Evolutionary conservation across 2,888 invertebrate species (phyloP).

Genomic region (Cybosia mesomella): DNA sequence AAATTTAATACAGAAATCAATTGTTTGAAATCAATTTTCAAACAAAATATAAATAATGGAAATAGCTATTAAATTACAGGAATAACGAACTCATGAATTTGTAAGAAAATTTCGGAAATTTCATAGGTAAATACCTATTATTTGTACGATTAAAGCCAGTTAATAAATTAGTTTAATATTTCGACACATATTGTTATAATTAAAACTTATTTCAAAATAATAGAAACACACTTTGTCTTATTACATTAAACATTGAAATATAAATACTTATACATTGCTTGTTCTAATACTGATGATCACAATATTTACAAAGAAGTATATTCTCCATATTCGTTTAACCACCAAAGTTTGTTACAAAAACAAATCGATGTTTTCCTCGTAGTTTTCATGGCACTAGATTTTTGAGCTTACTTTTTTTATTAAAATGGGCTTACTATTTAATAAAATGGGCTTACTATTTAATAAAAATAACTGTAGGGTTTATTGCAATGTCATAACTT

Average conservation of each 20-base stretch:
- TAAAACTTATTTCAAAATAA: slow-evolving; percentile 11
- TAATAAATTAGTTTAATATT: not conserved
- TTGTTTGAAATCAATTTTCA: too few species aligned
- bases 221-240: slow-evolving; percentile 13
- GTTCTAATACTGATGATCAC: slow-evolving; percentile 43
- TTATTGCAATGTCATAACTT: slow-evolving; percentile 39
- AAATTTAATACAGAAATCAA: too few species aligned
- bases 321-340: slow-evolving; percentile 24
- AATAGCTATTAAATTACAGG: too few species aligned
- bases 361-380: slow-evolving; percentile 20
- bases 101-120: too few species aligned
- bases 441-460: slow-evolving; percentile 33
- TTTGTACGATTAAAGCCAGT: not conserved
- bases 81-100: too few species aligned
- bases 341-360: slow-evolving; percentile 23
- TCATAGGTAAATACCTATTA: too few species aligned
- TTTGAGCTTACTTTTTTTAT: slow-evolving; percentile 47
- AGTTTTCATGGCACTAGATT: slow-evolving; percentile 42
- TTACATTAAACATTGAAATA: slow-evolving; percentile 16
- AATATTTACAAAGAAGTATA: slow-evolving; percentile 38
- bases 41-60: too few species aligned
- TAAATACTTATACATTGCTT: slow-evolving; percentile 30
- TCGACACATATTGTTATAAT: not conserved
- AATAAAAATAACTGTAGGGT: slow-evolving; percentile 30
- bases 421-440: slow-evolving; percentile 33